phyloP scores from a whole-genome alignment of 2,888 invertebrate species.

The Agrypnus murinus region DNA sequence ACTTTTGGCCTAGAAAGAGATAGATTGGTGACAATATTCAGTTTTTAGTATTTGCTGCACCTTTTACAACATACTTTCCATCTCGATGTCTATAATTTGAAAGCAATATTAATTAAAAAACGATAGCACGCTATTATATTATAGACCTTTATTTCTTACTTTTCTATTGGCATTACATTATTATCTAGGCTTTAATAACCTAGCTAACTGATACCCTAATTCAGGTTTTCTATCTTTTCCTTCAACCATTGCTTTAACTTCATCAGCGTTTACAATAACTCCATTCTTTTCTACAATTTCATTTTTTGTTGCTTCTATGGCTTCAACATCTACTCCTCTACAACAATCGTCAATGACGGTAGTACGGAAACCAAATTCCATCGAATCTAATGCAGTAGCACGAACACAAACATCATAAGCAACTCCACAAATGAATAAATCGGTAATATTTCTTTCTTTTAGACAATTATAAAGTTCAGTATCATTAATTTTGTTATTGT shows the following conservation, averaged over 20 bases:
- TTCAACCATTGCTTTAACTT: slow-evolving; percentile 91
- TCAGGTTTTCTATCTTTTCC: slow-evolving; percentile 92
- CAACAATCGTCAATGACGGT: slow-evolving; percentile 92
- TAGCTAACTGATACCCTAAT: slow-evolving; percentile 89
- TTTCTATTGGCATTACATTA: too few relatives aligned
- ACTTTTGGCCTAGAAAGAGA: too few relatives aligned
- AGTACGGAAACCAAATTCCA: slow-evolving; percentile 93
- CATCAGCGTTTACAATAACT: slow-evolving; percentile 84
- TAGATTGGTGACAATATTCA: too few relatives aligned
- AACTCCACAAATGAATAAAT: background rate
- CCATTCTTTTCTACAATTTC: slow-evolving; percentile 85
- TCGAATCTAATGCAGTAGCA: slow-evolving; percentile 89
- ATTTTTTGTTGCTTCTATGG: slow-evolving; percentile 88
- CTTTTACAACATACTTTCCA: too few relatives aligned
- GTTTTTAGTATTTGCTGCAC: too few relatives aligned
- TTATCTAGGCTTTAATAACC: slow-evolving; percentile 62
- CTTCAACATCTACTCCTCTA: slow-evolving; percentile 88
- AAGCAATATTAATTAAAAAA: too few relatives aligned
- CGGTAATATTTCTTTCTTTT: background rate
- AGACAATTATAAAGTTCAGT: background rate
- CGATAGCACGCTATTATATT: too few relatives aligned
- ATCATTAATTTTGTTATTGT: background rate
- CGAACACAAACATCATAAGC: slow-evolving; percentile 95
- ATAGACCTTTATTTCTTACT: too few relatives aligned
- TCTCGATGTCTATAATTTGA: too few relatives aligned